Base-by-base conservation (phyloP, 2,113 vertebrate genomes). In the Prietella phreatophila region DNA sequence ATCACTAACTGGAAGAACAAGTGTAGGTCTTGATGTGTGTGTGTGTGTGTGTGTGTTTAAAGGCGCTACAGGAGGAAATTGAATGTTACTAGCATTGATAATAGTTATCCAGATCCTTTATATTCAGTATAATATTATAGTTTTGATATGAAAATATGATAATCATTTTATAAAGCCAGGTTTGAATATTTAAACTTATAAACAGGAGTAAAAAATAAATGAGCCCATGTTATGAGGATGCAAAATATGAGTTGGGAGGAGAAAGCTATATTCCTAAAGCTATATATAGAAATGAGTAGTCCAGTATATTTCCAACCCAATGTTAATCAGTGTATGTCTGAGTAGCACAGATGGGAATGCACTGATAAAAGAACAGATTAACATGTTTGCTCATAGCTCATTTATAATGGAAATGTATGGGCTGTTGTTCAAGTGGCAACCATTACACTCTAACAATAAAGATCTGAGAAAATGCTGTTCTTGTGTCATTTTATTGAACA, bases 1-100 rank as follows among this genome's bases (percentile, higher is more conserved):
- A 39, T 80, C 85, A 83, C 82, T 84, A 80, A 84, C 82, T 22
- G 73, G 73, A 67, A 88, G 82, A 88, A 88, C 87, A 88, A 88
- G 82, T 88, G 87, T 88, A 84, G 82, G 87, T 84, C 87, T 79
- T 84, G 87, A 42, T 83, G 47, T 88, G 22, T 88, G 55, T 85
- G 55, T 47, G 84, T 39, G 81, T 39, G 81, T 63, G 36, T 83
- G 58, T 83, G 39, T 63, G 39, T 50, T 53, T 53, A 17, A 55
- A 53, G 27, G 55, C 25, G 55, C 25, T 55, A n/a, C 75, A n/a
- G 27, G 76, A 6, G 15, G 27, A 79, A 53, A 25, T 42, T 76
- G 73, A 47, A 22, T 67, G 63, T 67, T 73, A 22, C 36, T 10
- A 73, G 30, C n/a, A 71, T 6, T 33, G 17, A 33, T 36, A 17